These are phyloP conservation scores for Adelphocoris suturalis DNA, from an alignment of 2,888 invertebrate genomes.

Conservation along the genomic window DNA sequence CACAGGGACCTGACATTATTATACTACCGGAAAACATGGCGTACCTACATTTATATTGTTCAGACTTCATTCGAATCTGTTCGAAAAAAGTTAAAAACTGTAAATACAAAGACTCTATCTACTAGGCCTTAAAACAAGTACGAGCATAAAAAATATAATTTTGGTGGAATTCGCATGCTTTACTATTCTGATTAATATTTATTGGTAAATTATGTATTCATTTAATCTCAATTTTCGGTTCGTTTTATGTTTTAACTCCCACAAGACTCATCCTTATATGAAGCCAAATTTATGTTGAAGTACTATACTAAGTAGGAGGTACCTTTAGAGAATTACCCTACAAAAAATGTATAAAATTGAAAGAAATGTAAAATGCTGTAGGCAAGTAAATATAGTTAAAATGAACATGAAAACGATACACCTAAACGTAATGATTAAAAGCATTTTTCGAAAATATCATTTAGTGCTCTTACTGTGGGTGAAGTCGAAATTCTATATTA, in stretches of 20 bases:
- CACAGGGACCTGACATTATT: background rate
- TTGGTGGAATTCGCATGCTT: background rate
- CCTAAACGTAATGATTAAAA: background rate
- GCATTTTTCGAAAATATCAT: slow-evolving; percentile 11
- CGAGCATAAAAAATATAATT: background rate
- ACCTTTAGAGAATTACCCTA: background rate
- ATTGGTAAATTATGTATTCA: background rate
- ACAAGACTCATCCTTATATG: background rate
- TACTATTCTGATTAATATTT: background rate
- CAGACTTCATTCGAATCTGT: background rate
- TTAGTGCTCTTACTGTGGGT: slow-evolving; percentile 19
- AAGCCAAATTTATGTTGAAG: slow-evolving; percentile 30
- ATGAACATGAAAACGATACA: background rate
- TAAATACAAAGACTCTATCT: slow-evolving; percentile 26
- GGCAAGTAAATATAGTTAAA: background rate
- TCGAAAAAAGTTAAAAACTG: background rate
- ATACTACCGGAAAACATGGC: background rate
- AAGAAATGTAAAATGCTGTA: background rate
- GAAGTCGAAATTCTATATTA: background rate
- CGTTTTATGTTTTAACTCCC: background rate
- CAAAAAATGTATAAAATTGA: background rate
- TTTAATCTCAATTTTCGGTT: background rate
- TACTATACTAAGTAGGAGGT: background rate
- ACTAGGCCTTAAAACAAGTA: slow-evolving; percentile 6
- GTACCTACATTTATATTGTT: too few species aligned